Evolutionary conservation across 2,113 vertebrate species (phyloP), one percentile per base, ranked within the genome.

Genomic region (Hemibagrus wyckioides): DNA sequence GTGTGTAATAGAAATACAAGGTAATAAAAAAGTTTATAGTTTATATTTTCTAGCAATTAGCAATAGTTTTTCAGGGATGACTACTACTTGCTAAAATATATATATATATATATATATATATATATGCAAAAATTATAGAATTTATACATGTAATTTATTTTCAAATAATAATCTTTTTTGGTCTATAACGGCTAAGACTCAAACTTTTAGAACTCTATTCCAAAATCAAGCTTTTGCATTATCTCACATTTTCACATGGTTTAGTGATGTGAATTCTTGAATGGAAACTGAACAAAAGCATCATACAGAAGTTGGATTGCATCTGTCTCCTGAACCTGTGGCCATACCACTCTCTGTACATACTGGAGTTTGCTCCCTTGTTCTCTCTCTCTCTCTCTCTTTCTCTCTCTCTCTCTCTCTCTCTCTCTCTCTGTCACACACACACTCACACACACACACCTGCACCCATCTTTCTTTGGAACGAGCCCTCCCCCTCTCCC

Each of bases 401-500:
- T 82, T 69, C 71, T 48, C 36, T 50, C 28, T 81, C 83, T 54
- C 36, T n/a, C 57, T 80, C 82, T 77, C 80, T 77, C 36, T 82
- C 48, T 75, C 83, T 59, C 25, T 41, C 65, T 77, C 85, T 81
- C 77, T 13, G 39, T 75, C 48, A 57, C 44, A 73, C 81, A 33
- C 82, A 67, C 76, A 6, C 44, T 54, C 44, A 71, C 79, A n/a
- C 10, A 28, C 52, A 75, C 84, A 71, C 82, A 85, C 89, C 87
- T 89, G 85, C 80, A 67, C 85, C 86, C 41, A 57, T 85, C 54
- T 85, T 86, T 88, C 87, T 77, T 83, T 33, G 69, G 79, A 59
- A 80, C 33, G 10, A 30, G 9, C 86, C 73, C 87, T 87, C 86
- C 85, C 84, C 88, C 93, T 93, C 92, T 93, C 90, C 89, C 85